Evolutionary conservation across 2,888 invertebrate genomes (phyloP).

Genomic region (Caradrina kadenii): DNA sequence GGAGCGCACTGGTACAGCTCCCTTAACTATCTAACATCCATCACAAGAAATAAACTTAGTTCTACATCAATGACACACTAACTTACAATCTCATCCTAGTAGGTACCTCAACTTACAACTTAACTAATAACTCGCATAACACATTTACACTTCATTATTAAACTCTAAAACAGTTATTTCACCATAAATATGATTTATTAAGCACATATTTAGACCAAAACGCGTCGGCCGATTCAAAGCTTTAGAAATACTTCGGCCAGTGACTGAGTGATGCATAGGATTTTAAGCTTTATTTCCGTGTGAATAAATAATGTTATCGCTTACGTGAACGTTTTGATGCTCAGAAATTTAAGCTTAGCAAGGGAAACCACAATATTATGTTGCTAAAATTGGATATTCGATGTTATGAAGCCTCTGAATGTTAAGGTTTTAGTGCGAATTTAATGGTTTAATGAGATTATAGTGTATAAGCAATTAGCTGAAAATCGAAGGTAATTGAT

Average conservation of each 20-base stretch:
- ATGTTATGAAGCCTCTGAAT: conserved; percentile 48
- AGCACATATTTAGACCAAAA: conserved; percentile 54
- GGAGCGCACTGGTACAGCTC: no score
- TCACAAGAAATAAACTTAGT: conserved; percentile 29
- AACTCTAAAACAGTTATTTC: conserved; percentile 43
- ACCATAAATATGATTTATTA: conserved; percentile 62
- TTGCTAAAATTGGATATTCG: conserved; percentile 55
- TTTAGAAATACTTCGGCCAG: conserved; percentile 53
- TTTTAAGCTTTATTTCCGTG: conserved; percentile 14
- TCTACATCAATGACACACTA: conserved; percentile 38
- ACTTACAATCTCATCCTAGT: conserved; percentile 31
- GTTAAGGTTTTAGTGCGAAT: conserved; percentile 27
- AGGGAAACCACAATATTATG: conserved; percentile 55
- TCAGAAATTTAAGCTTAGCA: conserved; percentile 46
- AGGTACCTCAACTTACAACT: conserved; percentile 19
- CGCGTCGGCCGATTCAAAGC: conserved; percentile 45
- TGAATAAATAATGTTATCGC: conserved; percentile 42
- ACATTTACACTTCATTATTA: conserved; percentile 49
- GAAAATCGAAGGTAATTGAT: conserved; percentile 23
- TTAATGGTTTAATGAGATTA: conserved; percentile 24
- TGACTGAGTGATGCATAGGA: conserved; percentile 23
- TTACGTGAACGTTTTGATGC: conserved; percentile 21
- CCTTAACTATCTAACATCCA: conserved; percentile 4
- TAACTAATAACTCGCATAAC: conserved; percentile 39
- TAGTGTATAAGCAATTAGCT: conserved; percentile 21